Base-by-base conservation (phyloP, 2,888 invertebrate genomes). In the Tryphoninae sp. region DNA sequence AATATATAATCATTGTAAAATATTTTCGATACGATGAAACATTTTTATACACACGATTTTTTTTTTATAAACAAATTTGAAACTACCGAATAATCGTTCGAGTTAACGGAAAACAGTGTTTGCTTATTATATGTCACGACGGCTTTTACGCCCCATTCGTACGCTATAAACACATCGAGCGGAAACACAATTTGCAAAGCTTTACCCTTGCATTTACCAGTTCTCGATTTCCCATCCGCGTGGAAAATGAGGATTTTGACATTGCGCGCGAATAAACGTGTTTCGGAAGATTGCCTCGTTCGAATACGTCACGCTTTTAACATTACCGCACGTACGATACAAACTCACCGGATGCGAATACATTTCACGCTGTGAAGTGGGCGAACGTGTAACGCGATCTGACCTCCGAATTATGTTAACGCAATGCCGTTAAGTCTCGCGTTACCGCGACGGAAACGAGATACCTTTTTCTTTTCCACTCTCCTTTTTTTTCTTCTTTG, bases 401-500 rank as follows among this genome's bases (percentile, higher is more conserved):
- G 73, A 51, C 73, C 61, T 22, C 51, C 72, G 40, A 73, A 78
- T 73, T 73, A 78, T 67, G 58, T 67, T 73, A 78, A 78, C 78
- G 58, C 86, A 86, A 87, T 84, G 83, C 86, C 84, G 87, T 87
- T 87, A 87, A 88, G 87, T 84, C 68, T 86, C 85, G 76, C 62
- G 80, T 84, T 84, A 84, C 86, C 72, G 68, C 72, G 78, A 80
- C 79, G 64, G 71, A 71, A 71, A 83, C 81, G 77, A 84, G 84
- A 78, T 85, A 85, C 69, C 84, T 85, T 87, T 86, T 67, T 76
- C 80, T 69, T 68, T 19, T 23, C 26, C 23, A 58, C 40, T 26
- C 64, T 69, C 16, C 13, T 16, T 73, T n/a, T 51, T 23, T 49
- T 51, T 23, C 19, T 9, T 73, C 71, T 33, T 76, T 78, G 67